These are phyloP conservation scores for Gobius niger DNA, from an alignment of 2,113 vertebrate species.

Conservation along the genomic window DNA sequence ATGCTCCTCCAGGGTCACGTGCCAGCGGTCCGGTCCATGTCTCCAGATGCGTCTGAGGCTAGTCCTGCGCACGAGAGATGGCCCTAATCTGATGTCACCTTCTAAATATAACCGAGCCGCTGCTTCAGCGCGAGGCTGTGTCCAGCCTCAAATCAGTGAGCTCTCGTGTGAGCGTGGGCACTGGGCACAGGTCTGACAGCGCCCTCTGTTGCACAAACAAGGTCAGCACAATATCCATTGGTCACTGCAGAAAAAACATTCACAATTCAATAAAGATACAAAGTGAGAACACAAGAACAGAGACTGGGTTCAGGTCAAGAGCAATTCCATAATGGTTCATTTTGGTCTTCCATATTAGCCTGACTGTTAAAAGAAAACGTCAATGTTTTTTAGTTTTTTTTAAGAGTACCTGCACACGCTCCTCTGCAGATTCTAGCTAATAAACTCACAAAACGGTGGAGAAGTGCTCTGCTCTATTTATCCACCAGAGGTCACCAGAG, in stretches of 20 bases:
- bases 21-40: constrained; percentile 6
- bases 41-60: not conserved
- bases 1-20: constrained; percentile 8
- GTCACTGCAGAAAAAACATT: too few species aligned
- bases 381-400: too few species aligned
- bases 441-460: too few species aligned
- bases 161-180: too few species aligned
- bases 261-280: too few species aligned
- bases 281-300: too few species aligned
- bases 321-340: too few species aligned
- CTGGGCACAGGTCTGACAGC: not conserved
- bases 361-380: too few species aligned
- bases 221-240: not conserved
- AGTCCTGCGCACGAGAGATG: not conserved
- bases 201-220: not conserved
- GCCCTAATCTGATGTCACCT: not conserved
- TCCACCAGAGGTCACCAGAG: not conserved
- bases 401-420: too few species aligned
- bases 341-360: too few species aligned
- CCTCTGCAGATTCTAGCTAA: too few species aligned
- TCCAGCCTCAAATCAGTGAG: not conserved
- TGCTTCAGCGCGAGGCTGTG: not conserved
- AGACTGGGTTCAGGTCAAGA: too few species aligned
- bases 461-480: not conserved
- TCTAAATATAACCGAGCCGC: not conserved